Conservation (phyloP, 2,888 invertebrate genomes). For the Zhuqinia jingwanae region DNA sequence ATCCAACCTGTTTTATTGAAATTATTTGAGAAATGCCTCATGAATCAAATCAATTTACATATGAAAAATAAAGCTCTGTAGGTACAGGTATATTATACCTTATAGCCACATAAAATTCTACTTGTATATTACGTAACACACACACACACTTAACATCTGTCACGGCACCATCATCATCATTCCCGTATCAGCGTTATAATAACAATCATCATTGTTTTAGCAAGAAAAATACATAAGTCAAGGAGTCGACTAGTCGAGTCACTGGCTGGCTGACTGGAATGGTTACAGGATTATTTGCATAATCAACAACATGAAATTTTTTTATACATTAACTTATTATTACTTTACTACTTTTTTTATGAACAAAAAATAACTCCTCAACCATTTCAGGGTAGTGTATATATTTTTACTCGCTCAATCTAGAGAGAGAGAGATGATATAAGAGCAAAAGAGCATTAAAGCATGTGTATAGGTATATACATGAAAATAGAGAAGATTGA, state of each 20-base stretch:
- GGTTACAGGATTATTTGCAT: constrained; percentile 65
- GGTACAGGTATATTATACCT: no score
- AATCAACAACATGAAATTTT: constrained; percentile 64
- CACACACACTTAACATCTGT: constrained; percentile 68
- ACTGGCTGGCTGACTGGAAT: constrained; percentile 57
- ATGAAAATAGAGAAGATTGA: constrained; percentile 41
- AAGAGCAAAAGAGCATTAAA: background rate
- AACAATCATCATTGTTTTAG: constrained; percentile 56
- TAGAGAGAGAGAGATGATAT: background rate
- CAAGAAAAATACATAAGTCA: constrained; percentile 55
- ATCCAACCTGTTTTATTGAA: no score
- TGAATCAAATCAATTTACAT: background rate
- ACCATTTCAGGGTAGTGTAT: background rate
- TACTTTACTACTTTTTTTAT: background rate
- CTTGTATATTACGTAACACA: background rate
- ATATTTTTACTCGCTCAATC: background rate
- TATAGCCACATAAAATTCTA: no score
- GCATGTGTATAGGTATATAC: no score
- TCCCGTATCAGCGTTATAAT: constrained; percentile 52
- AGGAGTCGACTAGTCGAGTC: constrained; percentile 67
- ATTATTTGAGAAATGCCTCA: no score
- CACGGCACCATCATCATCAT: constrained; percentile 64
- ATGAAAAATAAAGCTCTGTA: background rate
- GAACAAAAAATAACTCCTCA: constrained; percentile 7
- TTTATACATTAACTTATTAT: constrained; percentile 46